Evolutionary conservation across 2,797 vertebrate genomes (phyloP).

Genomic region (Saxicola maurus): DNA sequence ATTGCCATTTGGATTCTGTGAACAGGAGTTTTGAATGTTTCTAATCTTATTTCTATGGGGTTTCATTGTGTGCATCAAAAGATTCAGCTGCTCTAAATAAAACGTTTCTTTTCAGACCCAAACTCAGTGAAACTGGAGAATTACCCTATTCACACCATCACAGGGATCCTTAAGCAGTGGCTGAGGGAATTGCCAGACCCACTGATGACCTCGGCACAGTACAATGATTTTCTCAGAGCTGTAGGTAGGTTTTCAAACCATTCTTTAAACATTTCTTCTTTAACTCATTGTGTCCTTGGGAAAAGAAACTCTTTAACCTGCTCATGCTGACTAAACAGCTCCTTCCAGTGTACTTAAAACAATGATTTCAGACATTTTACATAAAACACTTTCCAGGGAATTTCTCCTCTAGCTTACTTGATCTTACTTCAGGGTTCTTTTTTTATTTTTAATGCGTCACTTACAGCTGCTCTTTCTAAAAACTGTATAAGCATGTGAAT

Average conservation of each 20-base stretch:
- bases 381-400: background rate
- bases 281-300: background rate
- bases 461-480: background rate
- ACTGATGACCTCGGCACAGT: slow-evolving; percentile 92
- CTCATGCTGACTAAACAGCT: background rate
- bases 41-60: background rate
- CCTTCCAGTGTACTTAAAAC: background rate
- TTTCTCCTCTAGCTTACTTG: background rate
- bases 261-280: background rate
- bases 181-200: slow-evolving; percentile 92
- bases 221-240: slow-evolving; percentile 89
- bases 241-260: slow-evolving; percentile 79
- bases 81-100: background rate
- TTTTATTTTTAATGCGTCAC: background rate
- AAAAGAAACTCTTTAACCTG: background rate
- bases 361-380: background rate
- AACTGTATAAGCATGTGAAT: background rate
- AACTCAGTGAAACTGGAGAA: slow-evolving; percentile 83
- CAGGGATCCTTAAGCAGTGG: slow-evolving; percentile 95
- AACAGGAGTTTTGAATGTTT: background rate
- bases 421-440: background rate
- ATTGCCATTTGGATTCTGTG: background rate
- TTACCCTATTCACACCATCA: slow-evolving; percentile 93
- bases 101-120: slow-evolving; percentile 74
- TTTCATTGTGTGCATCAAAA: background rate